Conservation (phyloP, 2,888 invertebrate species). For the Tachina fera region DNA sequence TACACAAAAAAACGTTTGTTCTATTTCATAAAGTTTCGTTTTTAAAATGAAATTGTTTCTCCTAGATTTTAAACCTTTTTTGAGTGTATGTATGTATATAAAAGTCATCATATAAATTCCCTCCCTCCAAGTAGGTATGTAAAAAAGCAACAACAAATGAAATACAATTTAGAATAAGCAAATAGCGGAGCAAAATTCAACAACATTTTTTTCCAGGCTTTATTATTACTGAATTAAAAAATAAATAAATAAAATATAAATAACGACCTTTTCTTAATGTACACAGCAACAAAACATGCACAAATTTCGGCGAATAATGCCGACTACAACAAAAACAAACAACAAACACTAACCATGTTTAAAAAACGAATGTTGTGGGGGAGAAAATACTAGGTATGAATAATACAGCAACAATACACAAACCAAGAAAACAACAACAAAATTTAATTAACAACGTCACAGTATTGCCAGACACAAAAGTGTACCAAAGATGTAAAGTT, state of each 20-base stretch:
- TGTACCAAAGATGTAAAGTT: neutral
- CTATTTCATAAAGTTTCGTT: too few relatives aligned
- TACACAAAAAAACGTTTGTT: too few relatives aligned
- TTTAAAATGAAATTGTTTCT: too few relatives aligned
- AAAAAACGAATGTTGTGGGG: slow-evolving; percentile 50
- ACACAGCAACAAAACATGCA: slow-evolving; percentile 45
- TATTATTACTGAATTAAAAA: too few relatives aligned
- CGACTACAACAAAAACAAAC: slow-evolving; percentile 52
- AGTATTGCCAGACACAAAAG: slow-evolving; percentile 60
- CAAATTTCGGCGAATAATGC: slow-evolving; percentile 70
- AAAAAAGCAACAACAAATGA: slow-evolving; percentile 10
- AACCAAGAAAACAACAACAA: slow-evolving; percentile 23
- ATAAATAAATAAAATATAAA: too few relatives aligned
- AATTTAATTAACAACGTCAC: slow-evolving; percentile 41
- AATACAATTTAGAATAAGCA: slow-evolving; percentile 28
- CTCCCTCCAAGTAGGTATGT: neutral
- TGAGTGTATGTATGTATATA: too few relatives aligned
- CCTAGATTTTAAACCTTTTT: too few relatives aligned
- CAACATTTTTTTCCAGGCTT: slow-evolving; percentile 64
- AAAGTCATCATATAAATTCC: neutral
- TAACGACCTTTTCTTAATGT: slow-evolving; percentile 13
- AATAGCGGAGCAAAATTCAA: slow-evolving; percentile 28
- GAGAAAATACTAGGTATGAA: slow-evolving; percentile 51
- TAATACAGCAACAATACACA: slow-evolving; percentile 52
- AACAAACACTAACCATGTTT: neutral